Percentiles rank a stretch among this genome's conserved stretches.
Evolutionary conservation across 1,140 invertebrate genomes (phyloP).

Genomic region (Drosophila nannoptera): DNA sequence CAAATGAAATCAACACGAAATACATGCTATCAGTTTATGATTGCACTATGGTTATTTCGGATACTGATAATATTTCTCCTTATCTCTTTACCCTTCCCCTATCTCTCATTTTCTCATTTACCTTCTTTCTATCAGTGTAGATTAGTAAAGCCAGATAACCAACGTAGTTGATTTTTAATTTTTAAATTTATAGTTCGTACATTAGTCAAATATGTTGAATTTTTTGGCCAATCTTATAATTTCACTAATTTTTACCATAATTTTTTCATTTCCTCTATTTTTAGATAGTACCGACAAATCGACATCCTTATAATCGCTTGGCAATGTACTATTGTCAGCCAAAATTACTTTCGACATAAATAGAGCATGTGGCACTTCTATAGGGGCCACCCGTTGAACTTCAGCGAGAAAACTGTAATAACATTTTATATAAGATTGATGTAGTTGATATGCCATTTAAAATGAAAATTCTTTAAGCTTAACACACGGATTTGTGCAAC

Average conservation of each 20-base stretch:
- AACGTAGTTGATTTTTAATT: conserved; percentile 3
- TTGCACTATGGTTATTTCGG: neutral
- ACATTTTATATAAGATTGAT: neutral
- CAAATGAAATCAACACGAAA: neutral
- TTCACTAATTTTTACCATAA: conserved; percentile 52
- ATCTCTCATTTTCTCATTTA: neutral
- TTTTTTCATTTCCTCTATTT: conserved; percentile 49
- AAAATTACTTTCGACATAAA: conserved; percentile 72
- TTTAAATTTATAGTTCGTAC: neutral
- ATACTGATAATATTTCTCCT: neutral
- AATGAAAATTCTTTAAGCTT: neutral
- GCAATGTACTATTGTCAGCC: conserved; percentile 60
- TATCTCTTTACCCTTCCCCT: neutral
- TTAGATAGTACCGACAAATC: conserved; percentile 53
- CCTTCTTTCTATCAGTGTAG: neutral
- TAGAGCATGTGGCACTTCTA: conserved; percentile 65
- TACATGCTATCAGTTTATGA: neutral
- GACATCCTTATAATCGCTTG: conserved; percentile 69
- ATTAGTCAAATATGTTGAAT: conserved; percentile 61
- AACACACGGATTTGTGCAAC: neutral
- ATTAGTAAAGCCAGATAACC: neutral
- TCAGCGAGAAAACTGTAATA: conserved; percentile 60
- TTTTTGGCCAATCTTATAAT: conserved; percentile 61
- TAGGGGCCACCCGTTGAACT: conserved; percentile 52
- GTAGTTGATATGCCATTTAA: too few relatives aligned